Percentiles rank a stretch among this genome's conserved stretches.
These are phyloP conservation scores for Euclidia mi DNA, from an alignment of 2,888 invertebrate species.

Conservation along the genomic window DNA sequence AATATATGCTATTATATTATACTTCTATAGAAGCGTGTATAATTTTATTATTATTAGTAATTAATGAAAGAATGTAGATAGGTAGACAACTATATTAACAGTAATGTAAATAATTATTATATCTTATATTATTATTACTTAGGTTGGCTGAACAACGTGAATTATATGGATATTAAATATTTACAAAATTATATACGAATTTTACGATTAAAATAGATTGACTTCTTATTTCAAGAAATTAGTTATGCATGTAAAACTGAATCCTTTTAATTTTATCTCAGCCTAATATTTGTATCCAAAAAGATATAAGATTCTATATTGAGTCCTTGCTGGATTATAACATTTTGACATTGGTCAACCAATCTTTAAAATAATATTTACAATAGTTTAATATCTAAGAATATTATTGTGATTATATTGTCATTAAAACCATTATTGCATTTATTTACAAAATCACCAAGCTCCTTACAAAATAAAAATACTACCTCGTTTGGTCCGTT, in stretches of 20 bases:
- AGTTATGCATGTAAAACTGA: no score
- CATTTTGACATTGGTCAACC: slow-evolving; percentile 1
- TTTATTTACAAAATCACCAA: slow-evolving; percentile 50
- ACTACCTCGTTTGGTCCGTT: slow-evolving; percentile 67
- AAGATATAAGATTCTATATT: background rate
- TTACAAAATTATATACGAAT: slow-evolving; percentile 1
- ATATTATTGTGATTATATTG: slow-evolving; percentile 52
- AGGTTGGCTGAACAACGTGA: background rate
- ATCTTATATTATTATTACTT: background rate
- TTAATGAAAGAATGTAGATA: background rate
- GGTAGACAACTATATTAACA: background rate
- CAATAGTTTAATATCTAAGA: slow-evolving; percentile 20
- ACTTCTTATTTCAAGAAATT: no score
- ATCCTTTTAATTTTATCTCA: no score
- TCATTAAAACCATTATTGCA: slow-evolving; percentile 43
- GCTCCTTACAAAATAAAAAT: slow-evolving; percentile 53
- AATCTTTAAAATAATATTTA: slow-evolving; percentile 23
- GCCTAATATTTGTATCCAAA: no score
- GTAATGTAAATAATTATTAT: background rate
- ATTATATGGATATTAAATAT: background rate
- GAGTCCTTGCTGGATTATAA: no score
- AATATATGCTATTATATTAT: no score
- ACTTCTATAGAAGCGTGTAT: background rate
- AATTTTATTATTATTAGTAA: background rate
- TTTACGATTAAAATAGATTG: no score